Conservation (phyloP, 1,140 invertebrate species). For the Drosophila ogumai region DNA sequence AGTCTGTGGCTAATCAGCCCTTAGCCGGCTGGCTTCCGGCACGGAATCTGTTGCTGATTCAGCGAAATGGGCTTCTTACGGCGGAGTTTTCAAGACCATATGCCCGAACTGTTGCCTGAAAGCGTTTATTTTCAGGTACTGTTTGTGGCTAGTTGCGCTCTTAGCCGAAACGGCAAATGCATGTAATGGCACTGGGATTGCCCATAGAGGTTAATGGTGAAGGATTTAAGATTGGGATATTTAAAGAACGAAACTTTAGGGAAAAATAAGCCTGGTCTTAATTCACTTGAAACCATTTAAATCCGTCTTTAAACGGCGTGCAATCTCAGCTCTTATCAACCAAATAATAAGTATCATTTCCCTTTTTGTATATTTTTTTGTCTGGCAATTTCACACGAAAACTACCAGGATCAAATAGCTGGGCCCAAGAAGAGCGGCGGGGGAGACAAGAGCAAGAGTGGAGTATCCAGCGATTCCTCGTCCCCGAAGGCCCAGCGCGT, state of each 20-base stretch:
- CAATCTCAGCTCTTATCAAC: slow-evolving; percentile 27
- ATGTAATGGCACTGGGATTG: slow-evolving; percentile 27
- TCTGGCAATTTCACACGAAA: slow-evolving; percentile 18
- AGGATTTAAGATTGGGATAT: not conserved
- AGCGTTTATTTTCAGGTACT: slow-evolving; percentile 10
- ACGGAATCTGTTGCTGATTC: slow-evolving; percentile 50
- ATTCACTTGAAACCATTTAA: slow-evolving; percentile 22
- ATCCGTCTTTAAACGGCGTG: not conserved
- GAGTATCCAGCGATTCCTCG: slow-evolving; percentile 17
- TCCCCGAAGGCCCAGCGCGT: slow-evolving; percentile 67
- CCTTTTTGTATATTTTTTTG: slow-evolving; percentile 9
- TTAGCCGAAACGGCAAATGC: slow-evolving; percentile 16
- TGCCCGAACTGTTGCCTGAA: slow-evolving; percentile 2
- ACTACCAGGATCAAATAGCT: slow-evolving; percentile 62
- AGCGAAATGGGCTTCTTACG: slow-evolving; percentile 27
- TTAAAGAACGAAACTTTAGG: not conserved
- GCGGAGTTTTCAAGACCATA: slow-evolving; percentile 14
- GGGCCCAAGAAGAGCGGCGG: slow-evolving; percentile 39
- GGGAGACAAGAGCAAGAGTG: slow-evolving; percentile 7
- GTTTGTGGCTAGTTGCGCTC: slow-evolving; percentile 6
- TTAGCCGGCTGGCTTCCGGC: not conserved
- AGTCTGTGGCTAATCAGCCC: slow-evolving; percentile 19
- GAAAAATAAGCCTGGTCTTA: not conserved
- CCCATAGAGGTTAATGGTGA: slow-evolving; percentile 8
- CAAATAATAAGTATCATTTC: slow-evolving; percentile 43